Evolutionary conservation across 2,888 invertebrate species (phyloP).

Genomic region (Leptinotarsa tumamoca): DNA sequence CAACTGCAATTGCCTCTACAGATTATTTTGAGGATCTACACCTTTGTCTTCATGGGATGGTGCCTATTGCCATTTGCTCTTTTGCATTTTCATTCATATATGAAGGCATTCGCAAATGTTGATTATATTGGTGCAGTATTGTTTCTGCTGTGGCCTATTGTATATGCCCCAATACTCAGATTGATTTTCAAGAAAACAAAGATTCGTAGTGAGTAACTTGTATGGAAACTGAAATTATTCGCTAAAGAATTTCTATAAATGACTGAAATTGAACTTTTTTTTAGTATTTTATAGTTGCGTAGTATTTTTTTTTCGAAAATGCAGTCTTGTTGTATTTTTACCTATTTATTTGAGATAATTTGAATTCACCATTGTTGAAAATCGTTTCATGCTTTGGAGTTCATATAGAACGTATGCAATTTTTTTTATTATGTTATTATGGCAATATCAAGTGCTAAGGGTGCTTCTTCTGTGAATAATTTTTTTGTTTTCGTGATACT

Average conservation of each 20-base stretch:
- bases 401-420: not conserved
- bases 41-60: conserved; percentile 87
- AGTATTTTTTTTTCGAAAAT: not conserved
- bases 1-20: conserved; percentile 68
- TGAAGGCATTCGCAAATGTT: conserved; percentile 72
- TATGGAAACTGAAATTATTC: not conserved
- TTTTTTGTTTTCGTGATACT: no score
- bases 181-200: conserved; percentile 43
- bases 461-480: no score
- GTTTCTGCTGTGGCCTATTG: conserved; percentile 75
- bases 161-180: conserved; percentile 68
- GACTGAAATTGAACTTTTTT: not conserved
- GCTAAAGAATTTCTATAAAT: not conserved
- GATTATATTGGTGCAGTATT: conserved; percentile 79
- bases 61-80: conserved; percentile 81
- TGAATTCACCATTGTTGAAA: not conserved
- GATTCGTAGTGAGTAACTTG: conserved; percentile 19
- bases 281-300: no score
- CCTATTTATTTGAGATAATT: not conserved
- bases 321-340: not conserved
- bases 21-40: conserved; percentile 77
- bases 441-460: no score
- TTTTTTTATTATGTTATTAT: no score
- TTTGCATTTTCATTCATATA: conserved; percentile 78
- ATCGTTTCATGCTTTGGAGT: no score